These are phyloP conservation scores for Erythrolamprus reginae DNA, from an alignment of 2,113 vertebrate genomes.

Conservation along the genomic window DNA sequence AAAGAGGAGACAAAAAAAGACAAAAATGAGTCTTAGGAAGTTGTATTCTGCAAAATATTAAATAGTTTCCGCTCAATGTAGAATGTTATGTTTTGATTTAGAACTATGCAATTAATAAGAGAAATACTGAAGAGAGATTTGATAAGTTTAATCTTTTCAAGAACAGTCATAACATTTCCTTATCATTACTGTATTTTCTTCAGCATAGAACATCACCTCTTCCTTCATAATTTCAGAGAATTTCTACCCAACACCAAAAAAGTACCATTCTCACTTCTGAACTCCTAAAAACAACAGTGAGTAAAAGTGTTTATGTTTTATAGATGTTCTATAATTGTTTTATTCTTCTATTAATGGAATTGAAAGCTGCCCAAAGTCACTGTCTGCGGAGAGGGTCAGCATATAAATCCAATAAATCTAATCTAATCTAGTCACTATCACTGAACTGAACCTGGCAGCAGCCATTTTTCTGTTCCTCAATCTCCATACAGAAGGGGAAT, in stretches of 20 bases:
- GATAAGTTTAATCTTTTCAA: background rate
- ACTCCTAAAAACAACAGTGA: background rate
- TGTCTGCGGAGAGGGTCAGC: too few species aligned
- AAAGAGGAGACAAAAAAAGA: conserved; percentile 49
- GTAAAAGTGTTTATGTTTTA: background rate
- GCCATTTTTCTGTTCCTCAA: too few species aligned
- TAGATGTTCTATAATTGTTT: too few species aligned
- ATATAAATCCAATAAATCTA: too few species aligned
- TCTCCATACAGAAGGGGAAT: too few species aligned
- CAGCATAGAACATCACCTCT: background rate
- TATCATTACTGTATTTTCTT: background rate
- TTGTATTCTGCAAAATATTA: background rate
- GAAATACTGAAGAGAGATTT: background rate
- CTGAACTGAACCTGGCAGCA: too few species aligned
- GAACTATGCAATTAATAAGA: background rate
- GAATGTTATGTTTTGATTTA: background rate
- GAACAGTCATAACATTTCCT: background rate
- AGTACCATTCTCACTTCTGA: background rate
- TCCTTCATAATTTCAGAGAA: background rate
- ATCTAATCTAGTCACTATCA: too few species aligned
- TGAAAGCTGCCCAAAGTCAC: too few species aligned
- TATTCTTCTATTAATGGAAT: too few species aligned
- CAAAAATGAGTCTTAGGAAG: conserved; percentile 33
- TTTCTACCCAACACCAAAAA: background rate
- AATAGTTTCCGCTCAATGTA: background rate